Base-by-base conservation (phyloP, 2,113 vertebrate genomes). In the Hydrolagus affinis region DNA sequence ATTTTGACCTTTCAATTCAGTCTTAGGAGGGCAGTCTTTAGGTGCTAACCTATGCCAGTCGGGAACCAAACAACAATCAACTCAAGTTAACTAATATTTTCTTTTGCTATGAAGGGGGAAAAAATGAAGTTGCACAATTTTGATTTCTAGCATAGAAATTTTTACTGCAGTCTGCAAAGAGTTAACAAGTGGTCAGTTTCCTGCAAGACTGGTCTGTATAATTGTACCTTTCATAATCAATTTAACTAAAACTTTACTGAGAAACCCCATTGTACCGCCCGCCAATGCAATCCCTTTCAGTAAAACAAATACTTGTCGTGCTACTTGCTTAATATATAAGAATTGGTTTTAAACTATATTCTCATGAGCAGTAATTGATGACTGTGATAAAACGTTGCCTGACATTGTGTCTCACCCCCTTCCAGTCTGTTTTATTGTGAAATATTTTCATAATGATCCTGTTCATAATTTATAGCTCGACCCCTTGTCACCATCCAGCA, bases 381-480 rank as follows among this genome's bases (percentile, higher is more conserved):
- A 66, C 28, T 80, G n/a, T 83, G 57, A 28, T 62, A 62, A 62
- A 80, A 80, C 28, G 57, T 80, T 62, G 59, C n/a, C 60, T 66
- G 78, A 83, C 60, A 83, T 62, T 28, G 28, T 28, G 25, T 83
- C 78, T 32, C 62, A 64, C 76, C 78, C 15, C 78, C 25, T 28
- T 30, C 62, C 15, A 80, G 93, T 91, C 87, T 87, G 90, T 92
- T 92, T 89, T 76, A 86, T 89, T 92, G 92, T 92, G 90, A 89
- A 91, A 91, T 94, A 91, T 92, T 93, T 91, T 92, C 89, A 87
- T 88, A 89, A 89, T 59, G 86, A 91, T 89, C 86, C 88, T 90
- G 88, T 3, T 60, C 32, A 87, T 93, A 92, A 95, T 95, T 95
- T 94, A 95, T 93, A 91, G 89, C 89, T 88, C 91, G 69, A 77